Conservation (phyloP, 1,140 invertebrate genomes). For the Maconellicoccus hirsutus region DNA sequence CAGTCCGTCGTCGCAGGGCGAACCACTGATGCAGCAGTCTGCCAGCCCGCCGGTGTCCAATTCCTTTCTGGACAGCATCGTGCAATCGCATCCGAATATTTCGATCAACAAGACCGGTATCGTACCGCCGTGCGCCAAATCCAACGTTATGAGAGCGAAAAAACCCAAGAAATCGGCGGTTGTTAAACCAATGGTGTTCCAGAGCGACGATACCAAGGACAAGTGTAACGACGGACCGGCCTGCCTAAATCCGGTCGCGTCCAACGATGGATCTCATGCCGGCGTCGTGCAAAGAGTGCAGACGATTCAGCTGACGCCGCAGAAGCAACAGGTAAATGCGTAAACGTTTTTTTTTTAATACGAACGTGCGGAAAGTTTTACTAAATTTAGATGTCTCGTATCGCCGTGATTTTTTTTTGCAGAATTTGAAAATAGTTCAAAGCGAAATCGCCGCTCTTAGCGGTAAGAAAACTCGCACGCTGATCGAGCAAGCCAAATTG, state of each 20-base stretch:
- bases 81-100: conserved; percentile 31
- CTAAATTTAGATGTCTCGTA: too few species aligned
- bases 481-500: conserved; percentile 38
- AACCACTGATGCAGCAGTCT: neutral
- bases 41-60: conserved; percentile 24
- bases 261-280: conserved; percentile 25
- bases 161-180: conserved; percentile 32
- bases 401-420: conserved; percentile 26
- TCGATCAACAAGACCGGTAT: conserved; percentile 31
- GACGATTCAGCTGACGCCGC: conserved; percentile 46
- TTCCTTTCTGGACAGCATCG: conserved; percentile 31
- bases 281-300: conserved; percentile 39
- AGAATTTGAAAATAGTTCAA: conserved; percentile 46
- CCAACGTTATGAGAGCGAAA: conserved; percentile 24
- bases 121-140: conserved; percentile 27
- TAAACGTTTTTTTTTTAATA: too few species aligned
- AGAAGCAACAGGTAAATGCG: conserved; percentile 43
- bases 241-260: conserved; percentile 21
- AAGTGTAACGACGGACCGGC: conserved; percentile 24
- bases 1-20: neutral
- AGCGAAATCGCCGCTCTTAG: conserved; percentile 45
- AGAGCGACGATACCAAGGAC: conserved; percentile 26
- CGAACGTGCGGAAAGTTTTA: too few species aligned
- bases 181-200: conserved; percentile 33
- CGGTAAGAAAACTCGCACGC: conserved; percentile 36